Evolutionary conservation across 2,113 vertebrate genomes (phyloP), one percentile per base, ranked within the genome.

Genomic region (Microcebus lehilahytsara): DNA sequence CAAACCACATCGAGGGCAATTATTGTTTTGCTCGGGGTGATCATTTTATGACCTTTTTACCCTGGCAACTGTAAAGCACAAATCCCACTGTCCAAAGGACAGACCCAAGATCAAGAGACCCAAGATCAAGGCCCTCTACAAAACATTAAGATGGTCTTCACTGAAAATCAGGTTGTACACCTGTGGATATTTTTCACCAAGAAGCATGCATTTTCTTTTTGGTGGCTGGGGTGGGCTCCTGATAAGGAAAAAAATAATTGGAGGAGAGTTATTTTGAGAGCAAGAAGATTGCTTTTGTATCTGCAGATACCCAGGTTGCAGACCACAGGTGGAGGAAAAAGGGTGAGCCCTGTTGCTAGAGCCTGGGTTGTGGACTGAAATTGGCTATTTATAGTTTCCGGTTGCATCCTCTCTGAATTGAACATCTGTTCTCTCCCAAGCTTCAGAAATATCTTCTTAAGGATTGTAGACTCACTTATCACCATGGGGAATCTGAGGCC

Each of bases 401-500:
- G 42, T 14, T 91, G 80, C 62, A 77, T 71, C 94, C 22, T 85
- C 34, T 66, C 42, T 89, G 34, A 95, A 77, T 85, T 81, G 34
- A 72, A 85, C 42, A 89, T 85, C 71, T 81, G 42, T 91, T 95
- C 81, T 42, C 81, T 64, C 71, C 40, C 56, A n/a, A 40, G 7
- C 51, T 91, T 96, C 60, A 32, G 23, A 81, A 81, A 84, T 83
- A 80, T 17, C 49, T 85, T 83, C 53, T 83, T 89, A 83, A 89
- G 85, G 46, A 67, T 87, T 95, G 75, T 16, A 85, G 77, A 80
- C 27, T 88, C 89, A 85, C 23, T 88, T 96, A 91, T 89, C 74
- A 85, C 66, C 20, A 32, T 6, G 32, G 60, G 60, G 49, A 80
- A 69, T 86, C 78, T 83, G 90, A 97, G 60, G 53, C 66, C 78